Conservation (phyloP, 2,888 invertebrate species). For the Empis livida region DNA sequence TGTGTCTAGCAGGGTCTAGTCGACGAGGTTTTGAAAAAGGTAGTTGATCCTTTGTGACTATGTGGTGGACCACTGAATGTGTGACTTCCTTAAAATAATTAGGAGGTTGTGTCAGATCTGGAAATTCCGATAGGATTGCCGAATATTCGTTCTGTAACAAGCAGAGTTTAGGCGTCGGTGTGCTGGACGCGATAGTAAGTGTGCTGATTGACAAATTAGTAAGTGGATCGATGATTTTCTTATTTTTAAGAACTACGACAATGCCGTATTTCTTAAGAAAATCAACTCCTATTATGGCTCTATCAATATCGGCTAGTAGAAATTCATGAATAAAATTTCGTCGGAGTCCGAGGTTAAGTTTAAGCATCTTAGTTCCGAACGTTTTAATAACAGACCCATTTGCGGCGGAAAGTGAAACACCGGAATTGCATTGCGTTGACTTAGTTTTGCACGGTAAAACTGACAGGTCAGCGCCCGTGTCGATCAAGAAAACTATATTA, state of each 20-base stretch:
- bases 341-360: neutral
- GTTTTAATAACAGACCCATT: constrained; percentile 5
- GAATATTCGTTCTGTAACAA: neutral
- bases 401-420: neutral
- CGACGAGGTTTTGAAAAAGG: neutral
- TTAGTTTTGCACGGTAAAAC: neutral
- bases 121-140: neutral
- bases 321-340: constrained; percentile 2
- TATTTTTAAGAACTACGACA: neutral
- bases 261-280: neutral
- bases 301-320: neutral
- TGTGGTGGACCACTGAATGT: neutral
- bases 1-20: neutral
- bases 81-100: neutral
- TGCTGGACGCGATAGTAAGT: neutral
- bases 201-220: neutral
- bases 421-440: neutral
- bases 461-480: neutral
- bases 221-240: neutral
- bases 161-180: neutral
- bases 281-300: neutral
- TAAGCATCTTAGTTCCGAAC: constrained; percentile 2
- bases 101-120: neutral
- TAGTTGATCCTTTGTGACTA: too few species aligned
- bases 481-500: too few species aligned